Evolutionary conservation across 2,797 vertebrate species (phyloP).

Genomic region (Zalophus californianus): DNA sequence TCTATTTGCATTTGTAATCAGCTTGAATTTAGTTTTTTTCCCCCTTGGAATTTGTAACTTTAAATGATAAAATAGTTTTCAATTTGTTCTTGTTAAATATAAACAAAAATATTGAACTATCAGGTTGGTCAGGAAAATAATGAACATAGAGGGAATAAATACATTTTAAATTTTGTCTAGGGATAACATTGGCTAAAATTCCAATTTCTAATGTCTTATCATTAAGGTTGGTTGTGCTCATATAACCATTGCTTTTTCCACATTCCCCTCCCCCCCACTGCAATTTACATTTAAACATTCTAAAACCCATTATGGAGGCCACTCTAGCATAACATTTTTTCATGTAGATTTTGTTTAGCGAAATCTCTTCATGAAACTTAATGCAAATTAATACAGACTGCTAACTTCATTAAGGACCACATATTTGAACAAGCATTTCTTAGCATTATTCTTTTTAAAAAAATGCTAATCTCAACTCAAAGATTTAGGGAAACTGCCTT

Average conservation of each 20-base stretch:
- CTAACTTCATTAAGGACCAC: slow-evolving; percentile 1
- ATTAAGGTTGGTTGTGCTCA: slow-evolving; percentile 76
- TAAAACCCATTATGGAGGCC: slow-evolving; percentile 69
- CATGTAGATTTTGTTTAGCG: slow-evolving; percentile 70
- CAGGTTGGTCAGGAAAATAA: slow-evolving; percentile 74
- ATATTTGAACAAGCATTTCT: slow-evolving; percentile 12
- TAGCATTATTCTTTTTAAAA: not conserved
- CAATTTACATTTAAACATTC: slow-evolving; percentile 67
- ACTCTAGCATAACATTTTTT: slow-evolving; percentile 58
- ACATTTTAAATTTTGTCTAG: slow-evolving; percentile 75
- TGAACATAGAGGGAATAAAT: slow-evolving; percentile 58
- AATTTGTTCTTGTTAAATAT: slow-evolving; percentile 77
- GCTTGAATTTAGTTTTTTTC: slow-evolving; percentile 28
- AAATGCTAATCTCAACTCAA: slow-evolving; percentile 36
- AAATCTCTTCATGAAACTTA: slow-evolving; percentile 53
- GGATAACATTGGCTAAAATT: slow-evolving; percentile 80
- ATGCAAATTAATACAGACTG: slow-evolving; percentile 52
- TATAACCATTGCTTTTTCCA: slow-evolving; percentile 81
- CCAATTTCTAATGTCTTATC: slow-evolving; percentile 75
- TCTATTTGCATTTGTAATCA: slow-evolving; percentile 71
- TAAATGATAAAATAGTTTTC: slow-evolving; percentile 72
- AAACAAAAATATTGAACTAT: slow-evolving; percentile 80
- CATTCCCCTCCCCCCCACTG: not conserved
- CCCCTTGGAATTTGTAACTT: slow-evolving; percentile 63
- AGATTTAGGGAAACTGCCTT: not conserved